phyloP scores from a whole-genome alignment of 1,140 invertebrate genomes.

The Amphibalanus amphitrite region DNA sequence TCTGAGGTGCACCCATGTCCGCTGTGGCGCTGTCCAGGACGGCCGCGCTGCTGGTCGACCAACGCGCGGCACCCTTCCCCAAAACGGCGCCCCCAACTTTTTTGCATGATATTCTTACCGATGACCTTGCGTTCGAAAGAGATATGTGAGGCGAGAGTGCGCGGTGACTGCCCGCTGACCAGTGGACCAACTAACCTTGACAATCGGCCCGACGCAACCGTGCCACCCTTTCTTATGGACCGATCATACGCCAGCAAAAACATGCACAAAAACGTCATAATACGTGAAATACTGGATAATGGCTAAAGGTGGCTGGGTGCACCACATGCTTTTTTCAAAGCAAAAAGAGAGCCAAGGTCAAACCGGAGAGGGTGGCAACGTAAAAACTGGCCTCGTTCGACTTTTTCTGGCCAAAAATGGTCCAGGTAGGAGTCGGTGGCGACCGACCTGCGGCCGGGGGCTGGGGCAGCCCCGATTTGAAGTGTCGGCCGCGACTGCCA shows the following conservation, averaged over 20 bases:
- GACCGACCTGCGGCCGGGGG: no score
- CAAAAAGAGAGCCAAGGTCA: background rate
- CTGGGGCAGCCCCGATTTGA: background rate
- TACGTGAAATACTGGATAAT: background rate
- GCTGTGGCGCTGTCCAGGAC: no score
- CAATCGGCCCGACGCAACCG: background rate
- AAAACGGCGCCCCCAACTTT: no score
- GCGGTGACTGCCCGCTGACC: background rate
- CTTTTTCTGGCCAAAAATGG: background rate
- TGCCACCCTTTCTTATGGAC: background rate
- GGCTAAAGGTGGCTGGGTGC: background rate
- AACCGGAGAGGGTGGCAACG: background rate
- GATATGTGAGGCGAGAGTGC: background rate
- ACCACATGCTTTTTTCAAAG: background rate
- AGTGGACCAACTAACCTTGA: background rate
- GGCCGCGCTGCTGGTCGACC: no score
- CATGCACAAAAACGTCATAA: background rate
- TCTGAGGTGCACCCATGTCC: no score
- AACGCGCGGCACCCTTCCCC: no score
- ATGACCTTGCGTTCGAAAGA: background rate
- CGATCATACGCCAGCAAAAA: background rate
- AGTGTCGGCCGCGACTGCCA: background rate
- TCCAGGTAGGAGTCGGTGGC: background rate
- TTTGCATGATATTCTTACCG: no score
- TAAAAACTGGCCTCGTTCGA: background rate